Percentiles rank a stretch among this genome's conserved stretches.
These are phyloP conservation scores for Oreohelix idahoensis DNA, from an alignment of 1,140 invertebrate species.

Conservation along the genomic window DNA sequence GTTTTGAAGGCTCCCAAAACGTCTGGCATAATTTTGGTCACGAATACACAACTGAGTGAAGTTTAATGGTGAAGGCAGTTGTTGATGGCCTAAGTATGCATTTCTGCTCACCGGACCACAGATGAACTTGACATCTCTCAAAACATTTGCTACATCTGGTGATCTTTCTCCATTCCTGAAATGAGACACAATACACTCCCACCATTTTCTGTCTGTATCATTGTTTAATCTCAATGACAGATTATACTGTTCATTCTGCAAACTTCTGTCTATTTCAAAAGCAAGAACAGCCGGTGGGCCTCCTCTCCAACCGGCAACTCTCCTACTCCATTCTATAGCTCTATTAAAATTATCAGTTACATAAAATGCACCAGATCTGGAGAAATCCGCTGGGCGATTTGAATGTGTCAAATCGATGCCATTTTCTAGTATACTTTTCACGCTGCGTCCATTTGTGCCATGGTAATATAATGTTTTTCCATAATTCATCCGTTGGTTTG, in stretches of 20 bases:
- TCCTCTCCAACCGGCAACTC: neutral
- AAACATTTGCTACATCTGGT: neutral
- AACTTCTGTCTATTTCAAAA: neutral
- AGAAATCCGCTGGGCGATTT: neutral
- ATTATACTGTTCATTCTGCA: neutral
- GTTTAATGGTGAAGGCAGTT: neutral
- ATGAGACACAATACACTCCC: slow-evolving; percentile 5
- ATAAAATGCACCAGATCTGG: neutral
- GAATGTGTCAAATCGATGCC: neutral
- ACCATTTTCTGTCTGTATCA: neutral
- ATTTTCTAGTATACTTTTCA: neutral
- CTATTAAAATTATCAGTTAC: neutral
- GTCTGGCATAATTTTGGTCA: neutral
- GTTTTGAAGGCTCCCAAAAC: neutral
- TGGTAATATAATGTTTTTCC: neutral
- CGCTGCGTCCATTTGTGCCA: neutral
- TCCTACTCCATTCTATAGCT: neutral
- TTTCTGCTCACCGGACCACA: neutral
- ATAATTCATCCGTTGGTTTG: neutral
- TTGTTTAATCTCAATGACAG: neutral
- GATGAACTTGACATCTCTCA: neutral
- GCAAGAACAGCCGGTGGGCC: neutral
- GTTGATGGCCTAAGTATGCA: neutral
- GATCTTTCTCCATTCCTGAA: neutral
- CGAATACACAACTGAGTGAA: neutral